These are phyloP conservation scores for Pseudomyrmex sp. DNA, from an alignment of 1,140 invertebrate genomes.

Conservation along the genomic window DNA sequence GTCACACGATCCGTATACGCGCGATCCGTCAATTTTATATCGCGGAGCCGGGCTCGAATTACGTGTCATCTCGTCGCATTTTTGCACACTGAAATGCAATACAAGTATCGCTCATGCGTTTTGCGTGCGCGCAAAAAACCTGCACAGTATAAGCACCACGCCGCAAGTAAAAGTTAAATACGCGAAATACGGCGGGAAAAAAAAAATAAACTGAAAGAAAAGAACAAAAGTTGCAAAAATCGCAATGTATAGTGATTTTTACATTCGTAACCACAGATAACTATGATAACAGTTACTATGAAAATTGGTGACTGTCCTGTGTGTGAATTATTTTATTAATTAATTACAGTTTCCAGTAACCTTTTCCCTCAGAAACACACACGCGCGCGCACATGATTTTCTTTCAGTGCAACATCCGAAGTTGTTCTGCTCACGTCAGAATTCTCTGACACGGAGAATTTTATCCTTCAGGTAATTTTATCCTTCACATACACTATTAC, in stretches of 20 bases:
- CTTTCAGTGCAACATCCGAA: neutral
- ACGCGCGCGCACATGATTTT: too few species aligned
- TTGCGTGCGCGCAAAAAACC: constrained; percentile 42
- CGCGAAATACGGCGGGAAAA: too few species aligned
- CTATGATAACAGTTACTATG: too few species aligned
- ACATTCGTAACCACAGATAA: too few species aligned
- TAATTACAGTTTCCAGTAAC: too few species aligned
- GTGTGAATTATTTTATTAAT: too few species aligned
- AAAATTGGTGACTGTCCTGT: too few species aligned
- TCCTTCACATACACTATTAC: constrained; percentile 44
- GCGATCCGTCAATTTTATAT: constrained; percentile 65
- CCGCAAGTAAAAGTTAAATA: neutral
- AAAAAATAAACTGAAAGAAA: too few species aligned
- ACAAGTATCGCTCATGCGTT: neutral
- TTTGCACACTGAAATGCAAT: constrained; percentile 58
- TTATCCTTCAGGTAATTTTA: constrained; percentile 8
- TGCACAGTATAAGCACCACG: constrained; percentile 12
- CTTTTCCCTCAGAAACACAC: too few species aligned
- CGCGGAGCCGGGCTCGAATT: constrained; percentile 53
- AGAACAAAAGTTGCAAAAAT: too few species aligned
- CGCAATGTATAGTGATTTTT: too few species aligned
- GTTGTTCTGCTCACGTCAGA: neutral
- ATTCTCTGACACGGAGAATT: neutral
- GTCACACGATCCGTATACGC: constrained; percentile 49
- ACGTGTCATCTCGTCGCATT: constrained; percentile 41